A percentile compares a stretch with the other conserved stretches of the same genome.
Evolutionary conservation across 2,113 vertebrate genomes (phyloP).

Genomic region (Butastur rufipennis): DNA sequence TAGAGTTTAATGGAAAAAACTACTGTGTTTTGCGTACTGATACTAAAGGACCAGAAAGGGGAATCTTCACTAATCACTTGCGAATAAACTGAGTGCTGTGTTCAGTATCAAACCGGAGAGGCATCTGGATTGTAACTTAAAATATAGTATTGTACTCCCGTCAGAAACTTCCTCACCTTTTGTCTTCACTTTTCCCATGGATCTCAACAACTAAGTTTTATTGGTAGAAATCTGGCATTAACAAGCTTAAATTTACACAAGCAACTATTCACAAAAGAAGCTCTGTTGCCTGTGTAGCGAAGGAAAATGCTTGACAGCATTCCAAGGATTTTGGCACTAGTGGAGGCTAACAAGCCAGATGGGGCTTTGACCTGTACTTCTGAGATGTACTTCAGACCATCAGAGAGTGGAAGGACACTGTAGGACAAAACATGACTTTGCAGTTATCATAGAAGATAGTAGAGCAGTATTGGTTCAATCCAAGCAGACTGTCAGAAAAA

Average conservation of each 20-base stretch:
- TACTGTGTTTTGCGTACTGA: background rate
- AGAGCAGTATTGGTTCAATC: accelerated
- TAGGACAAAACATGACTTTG: background rate
- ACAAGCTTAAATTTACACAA: background rate
- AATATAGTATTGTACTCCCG: background rate
- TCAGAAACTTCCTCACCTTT: background rate
- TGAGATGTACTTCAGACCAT: background rate
- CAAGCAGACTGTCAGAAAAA: background rate
- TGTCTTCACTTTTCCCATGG: background rate
- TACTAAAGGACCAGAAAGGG: background rate
- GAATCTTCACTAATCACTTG: background rate
- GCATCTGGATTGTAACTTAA: background rate
- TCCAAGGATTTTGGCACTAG: background rate
- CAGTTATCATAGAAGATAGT: background rate
- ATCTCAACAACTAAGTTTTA: background rate
- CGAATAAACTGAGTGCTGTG: background rate
- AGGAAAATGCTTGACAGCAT: background rate
- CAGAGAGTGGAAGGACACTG: background rate
- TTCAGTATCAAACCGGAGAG: background rate
- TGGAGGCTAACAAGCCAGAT: background rate
- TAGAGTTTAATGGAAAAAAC: background rate
- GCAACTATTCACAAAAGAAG: background rate
- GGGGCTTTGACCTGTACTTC: background rate
- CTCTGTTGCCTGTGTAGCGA: background rate
- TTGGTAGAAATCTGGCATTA: background rate